Evolutionary conservation across 2,888 invertebrate species (phyloP).

Genomic region (Marasmarcha lunaedactyla): DNA sequence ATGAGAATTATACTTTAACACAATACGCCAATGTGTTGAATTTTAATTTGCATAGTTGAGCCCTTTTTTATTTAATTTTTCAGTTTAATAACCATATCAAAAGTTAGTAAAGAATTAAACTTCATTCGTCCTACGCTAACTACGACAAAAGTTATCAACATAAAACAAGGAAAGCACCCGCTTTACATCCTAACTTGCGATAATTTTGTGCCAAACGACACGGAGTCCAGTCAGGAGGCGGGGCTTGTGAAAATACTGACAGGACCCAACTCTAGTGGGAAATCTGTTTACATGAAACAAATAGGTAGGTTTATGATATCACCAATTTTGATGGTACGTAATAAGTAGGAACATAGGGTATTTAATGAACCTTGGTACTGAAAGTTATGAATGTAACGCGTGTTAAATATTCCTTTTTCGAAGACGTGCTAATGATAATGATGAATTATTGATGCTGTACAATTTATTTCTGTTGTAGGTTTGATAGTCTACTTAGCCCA

Average conservation of each 20-base stretch:
- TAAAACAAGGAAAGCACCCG: conserved; percentile 81
- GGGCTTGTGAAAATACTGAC: conserved; percentile 82
- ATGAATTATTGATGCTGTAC: too few relatives aligned
- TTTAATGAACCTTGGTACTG: too few relatives aligned
- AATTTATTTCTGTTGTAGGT: too few relatives aligned
- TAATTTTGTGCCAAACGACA: conserved; percentile 81
- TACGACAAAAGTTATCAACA: conserved; percentile 65
- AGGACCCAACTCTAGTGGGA: conserved; percentile 93
- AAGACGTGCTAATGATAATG: too few relatives aligned
- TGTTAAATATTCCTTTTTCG: too few relatives aligned
- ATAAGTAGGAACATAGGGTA: too few relatives aligned
- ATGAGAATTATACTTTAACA: too few relatives aligned
- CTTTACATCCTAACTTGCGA: conserved; percentile 76
- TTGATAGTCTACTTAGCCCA: conserved; percentile 88
- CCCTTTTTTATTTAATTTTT: conserved; percentile 11
- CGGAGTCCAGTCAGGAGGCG: conserved; percentile 64
- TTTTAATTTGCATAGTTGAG: too few relatives aligned
- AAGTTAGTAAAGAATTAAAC: conserved; percentile 73
- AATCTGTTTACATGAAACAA: conserved; percentile 92
- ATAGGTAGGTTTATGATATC: conserved; percentile 42
- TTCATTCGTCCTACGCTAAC: conserved; percentile 76
- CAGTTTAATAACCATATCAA: conserved; percentile 76
- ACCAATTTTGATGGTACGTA: neutral
- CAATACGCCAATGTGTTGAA: too few relatives aligned
- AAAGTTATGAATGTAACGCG: too few relatives aligned